These are phyloP conservation scores for Capromys pilorides DNA, from an alignment of 2,797 vertebrate species.

Conservation along the genomic window DNA sequence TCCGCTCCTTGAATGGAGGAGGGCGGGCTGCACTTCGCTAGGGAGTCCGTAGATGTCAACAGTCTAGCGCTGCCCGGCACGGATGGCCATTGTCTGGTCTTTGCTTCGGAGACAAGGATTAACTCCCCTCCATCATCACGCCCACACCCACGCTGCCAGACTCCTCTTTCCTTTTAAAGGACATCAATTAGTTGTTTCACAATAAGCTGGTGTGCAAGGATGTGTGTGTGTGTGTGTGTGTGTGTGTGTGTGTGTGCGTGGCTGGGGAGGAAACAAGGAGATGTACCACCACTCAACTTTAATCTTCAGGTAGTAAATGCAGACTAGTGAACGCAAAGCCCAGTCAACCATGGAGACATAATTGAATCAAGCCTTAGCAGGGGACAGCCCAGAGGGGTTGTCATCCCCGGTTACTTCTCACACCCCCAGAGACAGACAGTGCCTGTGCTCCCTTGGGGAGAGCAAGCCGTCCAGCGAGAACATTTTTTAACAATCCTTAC, in stretches of 20 bases:
- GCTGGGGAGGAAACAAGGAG: background rate
- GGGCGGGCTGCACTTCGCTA: constrained; percentile 32
- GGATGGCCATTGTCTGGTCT: constrained; percentile 58
- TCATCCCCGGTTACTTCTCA: constrained; percentile 66
- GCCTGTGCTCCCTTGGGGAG: background rate
- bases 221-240: no score
- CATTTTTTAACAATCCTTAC: background rate
- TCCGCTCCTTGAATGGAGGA: constrained; percentile 3
- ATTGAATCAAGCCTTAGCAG: constrained; percentile 56
- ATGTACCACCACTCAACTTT: background rate
- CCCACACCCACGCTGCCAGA: background rate
- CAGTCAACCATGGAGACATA: constrained; percentile 46
- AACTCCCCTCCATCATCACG: constrained; percentile 49
- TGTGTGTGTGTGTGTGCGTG: no score
- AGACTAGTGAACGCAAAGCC: constrained; percentile 55
- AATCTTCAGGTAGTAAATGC: constrained; percentile 61
- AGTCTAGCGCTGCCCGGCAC: constrained; percentile 27
- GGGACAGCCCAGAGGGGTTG: constrained; percentile 62
- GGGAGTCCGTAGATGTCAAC: constrained; percentile 61
- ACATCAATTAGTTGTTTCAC: constrained; percentile 22
- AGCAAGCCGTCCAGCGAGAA: background rate
- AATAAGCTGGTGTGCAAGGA: background rate
- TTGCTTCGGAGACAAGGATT: constrained; percentile 66
- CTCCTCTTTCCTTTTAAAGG: constrained; percentile 40
- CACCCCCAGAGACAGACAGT: background rate